Conservation (phyloP, 1,140 invertebrate species). For the Latrodectus geometricus region DNA sequence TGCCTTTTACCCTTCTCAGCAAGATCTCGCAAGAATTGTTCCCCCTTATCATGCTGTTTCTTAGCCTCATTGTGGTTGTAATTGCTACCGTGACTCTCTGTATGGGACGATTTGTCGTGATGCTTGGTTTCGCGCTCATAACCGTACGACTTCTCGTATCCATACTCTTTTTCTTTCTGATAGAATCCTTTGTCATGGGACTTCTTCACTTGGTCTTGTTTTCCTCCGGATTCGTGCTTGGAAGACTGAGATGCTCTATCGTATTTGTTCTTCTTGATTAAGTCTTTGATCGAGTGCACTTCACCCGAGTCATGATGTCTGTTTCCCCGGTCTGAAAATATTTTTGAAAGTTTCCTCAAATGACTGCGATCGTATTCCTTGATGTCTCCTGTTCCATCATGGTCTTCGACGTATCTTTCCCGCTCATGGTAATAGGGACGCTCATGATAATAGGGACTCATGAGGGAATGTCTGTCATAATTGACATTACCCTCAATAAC, state of each 20-base stretch:
- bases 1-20: conserved; percentile 19
- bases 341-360: background rate
- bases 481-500: background rate
- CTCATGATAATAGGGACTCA: background rate
- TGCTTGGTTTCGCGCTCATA: conserved; percentile 40
- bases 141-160: conserved; percentile 51
- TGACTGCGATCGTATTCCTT: background rate
- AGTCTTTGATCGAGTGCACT: background rate
- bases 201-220: conserved; percentile 29
- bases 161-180: conserved; percentile 37
- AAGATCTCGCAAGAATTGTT: conserved; percentile 23
- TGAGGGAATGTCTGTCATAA: background rate
- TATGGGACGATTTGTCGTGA: conserved; percentile 16
- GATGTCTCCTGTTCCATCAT: background rate
- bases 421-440: conserved; percentile 26
- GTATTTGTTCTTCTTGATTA: background rate
- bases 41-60: background rate
- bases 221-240: background rate
- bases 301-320: background rate
- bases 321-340: background rate
- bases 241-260: conserved; percentile 2
- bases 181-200: conserved; percentile 39
- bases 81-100: background rate
- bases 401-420: background rate
- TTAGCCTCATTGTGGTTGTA: conserved; percentile 23